These are phyloP conservation scores for Pyrrhosoma nymphula DNA, from an alignment of 2,888 invertebrate genomes.

Conservation along the genomic window DNA sequence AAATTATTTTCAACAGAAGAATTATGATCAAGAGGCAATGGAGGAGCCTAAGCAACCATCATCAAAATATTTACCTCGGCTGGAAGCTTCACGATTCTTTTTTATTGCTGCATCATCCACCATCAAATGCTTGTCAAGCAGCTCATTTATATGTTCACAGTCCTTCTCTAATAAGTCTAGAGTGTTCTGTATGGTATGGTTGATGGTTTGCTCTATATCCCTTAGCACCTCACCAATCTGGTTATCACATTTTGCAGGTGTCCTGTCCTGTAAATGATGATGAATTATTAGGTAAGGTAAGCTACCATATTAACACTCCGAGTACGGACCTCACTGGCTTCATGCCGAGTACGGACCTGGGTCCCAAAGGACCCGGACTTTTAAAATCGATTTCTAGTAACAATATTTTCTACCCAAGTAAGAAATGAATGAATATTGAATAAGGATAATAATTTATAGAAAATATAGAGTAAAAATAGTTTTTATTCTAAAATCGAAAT, in stretches of 20 bases:
- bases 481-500: no score
- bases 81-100: conserved; percentile 71
- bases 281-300: neutral
- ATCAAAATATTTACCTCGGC: conserved; percentile 69
- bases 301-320: no score
- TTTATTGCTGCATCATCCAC: conserved; percentile 74
- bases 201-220: conserved; percentile 80
- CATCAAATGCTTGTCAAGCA: conserved; percentile 77
- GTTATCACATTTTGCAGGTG: conserved; percentile 79
- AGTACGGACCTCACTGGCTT: no score
- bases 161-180: conserved; percentile 80
- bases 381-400: no score
- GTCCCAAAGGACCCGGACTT: no score
- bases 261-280: conserved; percentile 64
- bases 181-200: conserved; percentile 80
- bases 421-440: no score
- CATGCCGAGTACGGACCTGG: no score
- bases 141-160: conserved; percentile 78
- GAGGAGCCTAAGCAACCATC: neutral
- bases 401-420: no score
- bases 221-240: conserved; percentile 81
- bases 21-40: no score
- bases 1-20: no score
- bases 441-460: no score
- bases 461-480: no score